Evolutionary conservation across 2,888 invertebrate species (phyloP), one percentile per base, ranked within the genome.

Genomic region (Nebria salina): DNA sequence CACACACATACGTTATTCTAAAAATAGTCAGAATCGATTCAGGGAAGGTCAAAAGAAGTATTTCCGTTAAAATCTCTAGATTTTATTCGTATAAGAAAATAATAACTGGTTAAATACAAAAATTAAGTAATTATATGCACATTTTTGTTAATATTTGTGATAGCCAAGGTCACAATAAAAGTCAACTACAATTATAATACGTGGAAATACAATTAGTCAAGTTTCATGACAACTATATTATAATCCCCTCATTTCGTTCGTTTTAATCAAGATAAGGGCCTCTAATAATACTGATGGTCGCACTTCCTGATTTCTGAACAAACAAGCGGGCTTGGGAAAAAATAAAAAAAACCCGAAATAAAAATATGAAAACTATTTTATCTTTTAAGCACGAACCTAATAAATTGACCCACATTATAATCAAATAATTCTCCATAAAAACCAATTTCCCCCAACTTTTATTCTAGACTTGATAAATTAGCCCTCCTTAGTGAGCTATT

Each of bases 201-300:
- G 15, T 43, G 34, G 76, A 68, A 76, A 76, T 76, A 15, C 43
- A 76, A 26, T 76, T 76, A 76, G 70, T 54, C 43, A 54, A 68
- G 68, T 76, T 76, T 76, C 76, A 76, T 76, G 76, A 76, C 68
- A 76, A 65, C 75, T 76, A 76, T 68, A 76, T 76, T 76, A 76
- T 20, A 75, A 54, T 13, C 54, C 54, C 54, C 54, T 54, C 54
- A 11, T 11, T 54, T 13, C 54, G 54, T 54, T 54, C 54, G 54
- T 54, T 54, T 54, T 1, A 15, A 75, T 75, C 75, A 75, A 65
- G 75, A 75, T 68, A 76, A 54, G 7, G 65, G n/a, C 75, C 34
- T 65, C 65, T 76, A 65, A 76, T 76, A 65, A 41, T 41, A 54
- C 25, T 34, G 75, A 41, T 41, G 66, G 75, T 34, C 34, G 41